A percentile compares a stretch with the other conserved stretches of the same genome.
phyloP scores from a whole-genome alignment of 2,797 vertebrate species.

The Artibeus lituratus region DNA sequence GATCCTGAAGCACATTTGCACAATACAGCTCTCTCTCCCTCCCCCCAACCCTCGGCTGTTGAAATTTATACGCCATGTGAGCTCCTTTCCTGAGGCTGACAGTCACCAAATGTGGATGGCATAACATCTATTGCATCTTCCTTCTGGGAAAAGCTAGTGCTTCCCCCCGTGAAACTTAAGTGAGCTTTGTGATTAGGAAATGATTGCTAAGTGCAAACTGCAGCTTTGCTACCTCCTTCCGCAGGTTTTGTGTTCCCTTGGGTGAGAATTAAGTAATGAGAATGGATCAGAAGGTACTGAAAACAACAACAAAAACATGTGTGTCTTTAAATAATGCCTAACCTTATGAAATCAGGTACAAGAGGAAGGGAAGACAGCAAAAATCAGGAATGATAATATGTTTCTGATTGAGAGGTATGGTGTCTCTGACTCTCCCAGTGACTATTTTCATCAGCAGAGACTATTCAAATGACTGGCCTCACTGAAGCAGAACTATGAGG shows the following conservation, averaged over 20 bases:
- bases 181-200: conserved; percentile 60
- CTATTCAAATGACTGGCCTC: conserved; percentile 52
- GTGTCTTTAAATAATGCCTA: not conserved
- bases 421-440: not conserved
- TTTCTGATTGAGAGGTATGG: conserved; percentile 47
- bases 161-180: not conserved
- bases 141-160: not conserved
- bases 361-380: not conserved
- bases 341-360: conserved; percentile 1
- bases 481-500: not conserved
- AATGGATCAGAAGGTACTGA: not conserved
- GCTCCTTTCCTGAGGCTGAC: conserved; percentile 48
- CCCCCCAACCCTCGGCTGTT: not conserved
- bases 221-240: conserved; percentile 25
- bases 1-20: not conserved
- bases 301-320: not conserved
- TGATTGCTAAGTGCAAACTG: conserved; percentile 54
- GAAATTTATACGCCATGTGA: conserved; percentile 43
- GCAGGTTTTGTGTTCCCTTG: not conserved
- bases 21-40: not conserved
- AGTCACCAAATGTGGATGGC: conserved; percentile 27
- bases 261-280: not conserved
- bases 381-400: not conserved
- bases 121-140: conserved; percentile 49
- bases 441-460: conserved; percentile 60